Evolutionary conservation across 1,140 invertebrate species (phyloP).

Genomic region (Psix sp.): DNA sequence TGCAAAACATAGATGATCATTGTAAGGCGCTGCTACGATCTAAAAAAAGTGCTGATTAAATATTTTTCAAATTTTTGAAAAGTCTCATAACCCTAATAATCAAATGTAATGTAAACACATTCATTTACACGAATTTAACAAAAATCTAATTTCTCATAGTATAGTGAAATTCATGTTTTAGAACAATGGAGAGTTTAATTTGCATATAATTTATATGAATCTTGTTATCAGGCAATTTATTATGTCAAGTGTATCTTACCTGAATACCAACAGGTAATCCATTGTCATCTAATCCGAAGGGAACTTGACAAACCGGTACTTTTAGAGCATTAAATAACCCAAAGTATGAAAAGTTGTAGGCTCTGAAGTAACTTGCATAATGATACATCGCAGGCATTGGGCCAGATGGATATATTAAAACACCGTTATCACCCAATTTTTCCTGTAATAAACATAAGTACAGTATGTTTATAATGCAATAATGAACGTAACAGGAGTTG

Average conservation of each 20-base stretch:
- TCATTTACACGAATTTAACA: conserved; percentile 11
- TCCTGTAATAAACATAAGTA: conserved; percentile 74
- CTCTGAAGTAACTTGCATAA: conserved; percentile 86
- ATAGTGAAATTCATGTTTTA: too few relatives aligned
- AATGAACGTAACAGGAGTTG: background rate
- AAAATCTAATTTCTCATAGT: too few relatives aligned
- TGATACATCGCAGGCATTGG: conserved; percentile 91
- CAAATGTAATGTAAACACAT: background rate
- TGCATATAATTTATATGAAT: background rate
- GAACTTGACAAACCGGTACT: conserved; percentile 89
- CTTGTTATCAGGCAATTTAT: too few relatives aligned
- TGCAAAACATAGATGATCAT: conserved; percentile 89
- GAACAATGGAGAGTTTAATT: too few relatives aligned
- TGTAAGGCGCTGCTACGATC: conserved; percentile 85
- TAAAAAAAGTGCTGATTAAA: conserved; percentile 54
- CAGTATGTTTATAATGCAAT: too few relatives aligned
- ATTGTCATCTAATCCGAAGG: conserved; percentile 68
- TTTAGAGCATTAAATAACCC: conserved; percentile 91
- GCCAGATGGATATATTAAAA: conserved; percentile 90
- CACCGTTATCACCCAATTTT: conserved; percentile 85
- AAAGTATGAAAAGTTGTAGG: conserved; percentile 93
- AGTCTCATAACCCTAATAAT: background rate
- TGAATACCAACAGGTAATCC: conserved; percentile 73
- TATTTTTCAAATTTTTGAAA: conserved; percentile 12
- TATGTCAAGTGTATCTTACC: too few relatives aligned